A percentile compares a stretch with the other conserved stretches of the same genome.
Conservation (phyloP, 2,888 invertebrate genomes). For the Netelia fuscicornis region DNA sequence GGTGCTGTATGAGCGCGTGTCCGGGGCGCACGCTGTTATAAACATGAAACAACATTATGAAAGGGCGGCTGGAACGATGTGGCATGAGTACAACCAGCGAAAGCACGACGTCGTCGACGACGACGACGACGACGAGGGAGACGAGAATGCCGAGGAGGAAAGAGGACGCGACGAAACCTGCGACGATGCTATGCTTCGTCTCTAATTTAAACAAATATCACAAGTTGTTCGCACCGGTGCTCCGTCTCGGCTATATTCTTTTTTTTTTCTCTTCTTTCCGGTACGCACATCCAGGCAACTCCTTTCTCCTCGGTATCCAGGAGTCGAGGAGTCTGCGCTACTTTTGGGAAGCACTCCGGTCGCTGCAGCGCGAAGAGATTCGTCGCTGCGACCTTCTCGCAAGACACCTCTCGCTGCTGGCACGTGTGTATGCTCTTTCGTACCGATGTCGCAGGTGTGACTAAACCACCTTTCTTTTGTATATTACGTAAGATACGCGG, state of each 20-base stretch:
- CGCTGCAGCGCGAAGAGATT: conserved; percentile 37
- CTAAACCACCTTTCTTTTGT: conserved; percentile 35
- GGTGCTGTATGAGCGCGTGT: conserved; percentile 57
- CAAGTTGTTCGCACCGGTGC: conserved; percentile 69
- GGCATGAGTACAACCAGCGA: conserved; percentile 48
- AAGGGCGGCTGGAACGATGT: conserved; percentile 64
- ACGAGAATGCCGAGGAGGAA: conserved; percentile 37
- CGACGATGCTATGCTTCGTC: conserved; percentile 58
- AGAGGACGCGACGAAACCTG: conserved; percentile 30
- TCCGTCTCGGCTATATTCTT: conserved; percentile 38
- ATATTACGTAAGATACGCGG: conserved; percentile 24
- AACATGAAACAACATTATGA: conserved; percentile 75
- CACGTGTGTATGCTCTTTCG: conserved; percentile 1
- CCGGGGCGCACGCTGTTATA: conserved; percentile 72
- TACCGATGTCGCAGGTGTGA: conserved; percentile 30
- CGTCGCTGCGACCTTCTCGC: conserved; percentile 40
- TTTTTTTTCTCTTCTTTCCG: conserved; percentile 24
- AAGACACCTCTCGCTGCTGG: conserved; percentile 2
- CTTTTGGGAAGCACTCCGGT: conserved; percentile 34
- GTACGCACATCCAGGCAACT: conserved; percentile 25
- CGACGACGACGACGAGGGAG: conserved; percentile 46
- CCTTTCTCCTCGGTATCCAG: conserved; percentile 36
- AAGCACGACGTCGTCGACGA: conserved; percentile 29
- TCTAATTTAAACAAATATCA: conserved; percentile 75
- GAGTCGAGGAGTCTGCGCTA: conserved; percentile 44